A percentile compares a stretch with the other conserved stretches of the same genome.
These are phyloP conservation scores for Poeciliopsis turneri DNA, from an alignment of 2,797 vertebrate species.

Conservation along the genomic window DNA sequence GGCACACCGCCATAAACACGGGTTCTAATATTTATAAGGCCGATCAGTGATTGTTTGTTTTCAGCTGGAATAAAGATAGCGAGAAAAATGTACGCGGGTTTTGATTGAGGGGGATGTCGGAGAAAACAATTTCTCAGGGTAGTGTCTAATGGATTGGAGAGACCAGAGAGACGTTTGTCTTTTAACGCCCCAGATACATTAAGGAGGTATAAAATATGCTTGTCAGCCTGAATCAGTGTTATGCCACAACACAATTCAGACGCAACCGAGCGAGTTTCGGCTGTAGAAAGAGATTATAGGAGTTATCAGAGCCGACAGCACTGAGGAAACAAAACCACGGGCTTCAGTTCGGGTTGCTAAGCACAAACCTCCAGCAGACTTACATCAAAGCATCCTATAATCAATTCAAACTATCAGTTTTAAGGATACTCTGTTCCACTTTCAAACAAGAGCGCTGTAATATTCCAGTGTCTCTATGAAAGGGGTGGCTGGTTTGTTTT, in stretches of 20 bases:
- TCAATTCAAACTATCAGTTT: constrained; percentile 9
- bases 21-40: constrained; percentile 5
- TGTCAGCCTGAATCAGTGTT: constrained; percentile 60
- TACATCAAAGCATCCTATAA: constrained; percentile 11
- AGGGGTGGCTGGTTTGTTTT: neutral
- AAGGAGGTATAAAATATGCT: constrained; percentile 48
- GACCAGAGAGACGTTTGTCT: constrained; percentile 50
- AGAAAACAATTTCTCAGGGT: constrained; percentile 31
- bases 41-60: constrained; percentile 35
- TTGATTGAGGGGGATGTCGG: constrained; percentile 4
- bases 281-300: constrained; percentile 11
- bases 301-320: constrained; percentile 9
- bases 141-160: constrained; percentile 31
- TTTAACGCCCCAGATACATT: constrained; percentile 48
- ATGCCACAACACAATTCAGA: constrained; percentile 30
- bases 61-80: constrained; percentile 17
- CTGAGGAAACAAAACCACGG: constrained; percentile 15
- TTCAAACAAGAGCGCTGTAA: constrained; percentile 2
- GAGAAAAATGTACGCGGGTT: constrained; percentile 7
- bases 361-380: constrained; percentile 21
- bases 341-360: constrained; percentile 21
- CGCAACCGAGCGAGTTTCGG: constrained; percentile 4
- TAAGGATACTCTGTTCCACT: neutral
- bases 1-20: constrained; percentile 16
- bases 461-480: constrained; percentile 5